Conservation (phyloP, 2,888 invertebrate genomes). For the Pammene aurita region DNA sequence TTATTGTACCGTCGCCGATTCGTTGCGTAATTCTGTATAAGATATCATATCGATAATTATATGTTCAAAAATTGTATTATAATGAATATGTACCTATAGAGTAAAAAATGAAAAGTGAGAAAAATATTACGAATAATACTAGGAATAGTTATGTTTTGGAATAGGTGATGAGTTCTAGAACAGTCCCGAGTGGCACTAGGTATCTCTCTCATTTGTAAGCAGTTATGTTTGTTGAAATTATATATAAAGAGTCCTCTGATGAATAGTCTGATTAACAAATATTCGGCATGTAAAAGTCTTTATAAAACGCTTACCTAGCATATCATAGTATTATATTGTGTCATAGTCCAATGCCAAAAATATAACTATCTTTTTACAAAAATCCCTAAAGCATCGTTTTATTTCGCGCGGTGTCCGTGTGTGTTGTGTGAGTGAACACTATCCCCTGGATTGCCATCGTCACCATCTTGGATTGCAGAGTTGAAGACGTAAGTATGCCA, state of each 20-base stretch:
- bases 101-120: slow-evolving; percentile 82
- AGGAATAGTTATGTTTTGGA: slow-evolving; percentile 80
- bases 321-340: slow-evolving; percentile 84
- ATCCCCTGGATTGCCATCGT: slow-evolving; percentile 21
- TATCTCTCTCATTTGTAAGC: slow-evolving; percentile 79
- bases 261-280: slow-evolving; percentile 83
- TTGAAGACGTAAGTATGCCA: slow-evolving; percentile 27
- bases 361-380: slow-evolving; percentile 84
- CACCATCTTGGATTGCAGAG: slow-evolving; percentile 28
- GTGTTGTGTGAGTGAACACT: slow-evolving; percentile 37
- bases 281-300: slow-evolving; percentile 84
- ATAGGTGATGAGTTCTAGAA: slow-evolving; percentile 76
- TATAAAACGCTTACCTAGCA: slow-evolving; percentile 84
- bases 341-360: slow-evolving; percentile 84
- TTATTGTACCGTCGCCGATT: slow-evolving; percentile 78
- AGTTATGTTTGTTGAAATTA: slow-evolving; percentile 83
- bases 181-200: slow-evolving; percentile 72
- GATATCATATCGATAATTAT: slow-evolving; percentile 82
- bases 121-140: slow-evolving; percentile 80
- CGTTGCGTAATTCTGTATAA: slow-evolving; percentile 81
- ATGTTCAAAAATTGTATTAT: slow-evolving; percentile 82
- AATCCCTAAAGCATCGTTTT: slow-evolving; percentile 79
- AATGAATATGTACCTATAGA: slow-evolving; percentile 81
- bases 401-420: slow-evolving; percentile 61
- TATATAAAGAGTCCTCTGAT: slow-evolving; percentile 82